Base-by-base conservation (phyloP, 2,888 invertebrate genomes). In the Hyalella azteca region DNA sequence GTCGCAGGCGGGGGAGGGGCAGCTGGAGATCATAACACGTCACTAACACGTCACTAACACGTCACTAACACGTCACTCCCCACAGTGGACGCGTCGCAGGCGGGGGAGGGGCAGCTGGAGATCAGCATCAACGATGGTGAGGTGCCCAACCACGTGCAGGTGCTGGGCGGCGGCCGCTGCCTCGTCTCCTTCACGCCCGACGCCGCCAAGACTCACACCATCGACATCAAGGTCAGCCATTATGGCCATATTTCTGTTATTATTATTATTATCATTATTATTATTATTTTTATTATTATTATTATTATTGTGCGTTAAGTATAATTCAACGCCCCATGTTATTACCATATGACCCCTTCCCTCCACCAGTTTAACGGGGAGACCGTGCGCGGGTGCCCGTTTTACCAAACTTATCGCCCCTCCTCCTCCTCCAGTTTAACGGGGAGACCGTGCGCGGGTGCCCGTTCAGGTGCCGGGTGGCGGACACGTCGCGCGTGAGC, bases 61-160 rank as follows among this genome's bases (percentile, higher is more conserved):
- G n/a, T n/a, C n/a, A n/a, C n/a, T 22, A 49, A 3, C 49, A 9
- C 49, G 59, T 50, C 19, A 26, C 29, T 45, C 81, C 85, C 90
- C 90, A 85, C 90, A 96, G 98, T 99, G 88, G 98, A 98, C 89
- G 98, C 98, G 76, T 96, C 95, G 87, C 95, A 96, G 87, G 98
- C 98, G 78, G 99, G 99, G 54, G 98, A 98, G 90, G 99, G 99
- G 77, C 98, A 98, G 89, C 91, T 99, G 87, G 98, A 99, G 91
- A 99, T 99, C 87, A 97, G 97, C 86, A 97, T 99, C 88, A 98
- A 99, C 89, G 97, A 97, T 90, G 98, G 98, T 85, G 96, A 97
- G 90, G 96, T 99, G 83, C 98, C 98, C 75, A 99, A 99, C 90
- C 97, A 97, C 88, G 98, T 98, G 36, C 90, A 93, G 89, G 97